These are phyloP conservation scores for Irena cyanogastra DNA, from an alignment of 2,113 vertebrate genomes.

Conservation along the genomic window DNA sequence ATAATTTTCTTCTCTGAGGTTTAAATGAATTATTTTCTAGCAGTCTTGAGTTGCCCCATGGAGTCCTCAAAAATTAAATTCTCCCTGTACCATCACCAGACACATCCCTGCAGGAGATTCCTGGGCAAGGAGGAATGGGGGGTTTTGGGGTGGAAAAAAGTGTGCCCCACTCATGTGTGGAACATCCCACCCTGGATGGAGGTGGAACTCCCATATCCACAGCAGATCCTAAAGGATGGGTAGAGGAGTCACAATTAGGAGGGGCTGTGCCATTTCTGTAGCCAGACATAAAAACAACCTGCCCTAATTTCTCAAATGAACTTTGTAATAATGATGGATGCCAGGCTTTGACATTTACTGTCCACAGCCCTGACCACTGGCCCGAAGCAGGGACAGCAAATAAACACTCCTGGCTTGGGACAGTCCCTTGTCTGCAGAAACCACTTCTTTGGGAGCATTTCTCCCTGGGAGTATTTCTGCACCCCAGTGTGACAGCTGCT, in stretches of 20 bases:
- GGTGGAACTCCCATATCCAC: rapidly evolving
- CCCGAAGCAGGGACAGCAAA: not conserved
- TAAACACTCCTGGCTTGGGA: not conserved
- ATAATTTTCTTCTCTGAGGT: too few species aligned
- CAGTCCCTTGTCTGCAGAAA: not conserved
- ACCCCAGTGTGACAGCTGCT: too few species aligned
- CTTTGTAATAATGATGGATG: not conserved
- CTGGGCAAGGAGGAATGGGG: not conserved
- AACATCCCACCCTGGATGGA: not conserved
- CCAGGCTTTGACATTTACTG: not conserved
- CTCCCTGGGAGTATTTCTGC: not conserved
- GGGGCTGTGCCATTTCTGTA: not conserved
- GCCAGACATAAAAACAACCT: not conserved
- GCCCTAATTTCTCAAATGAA: not conserved
- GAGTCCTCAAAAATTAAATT: not conserved
- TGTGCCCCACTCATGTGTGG: rapidly evolving
- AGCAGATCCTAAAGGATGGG: rapidly evolving
- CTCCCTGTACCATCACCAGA: not conserved
- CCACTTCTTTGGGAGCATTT: not conserved
- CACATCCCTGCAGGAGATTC: not conserved
- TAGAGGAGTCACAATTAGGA: rapidly evolving
- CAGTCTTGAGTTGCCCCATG: not conserved
- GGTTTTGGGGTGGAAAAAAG: not conserved
- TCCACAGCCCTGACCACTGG: not conserved
- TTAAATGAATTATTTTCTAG: not conserved